Evolutionary conservation across 2,888 invertebrate species (phyloP).

Genomic region (Thalpophila matura): DNA sequence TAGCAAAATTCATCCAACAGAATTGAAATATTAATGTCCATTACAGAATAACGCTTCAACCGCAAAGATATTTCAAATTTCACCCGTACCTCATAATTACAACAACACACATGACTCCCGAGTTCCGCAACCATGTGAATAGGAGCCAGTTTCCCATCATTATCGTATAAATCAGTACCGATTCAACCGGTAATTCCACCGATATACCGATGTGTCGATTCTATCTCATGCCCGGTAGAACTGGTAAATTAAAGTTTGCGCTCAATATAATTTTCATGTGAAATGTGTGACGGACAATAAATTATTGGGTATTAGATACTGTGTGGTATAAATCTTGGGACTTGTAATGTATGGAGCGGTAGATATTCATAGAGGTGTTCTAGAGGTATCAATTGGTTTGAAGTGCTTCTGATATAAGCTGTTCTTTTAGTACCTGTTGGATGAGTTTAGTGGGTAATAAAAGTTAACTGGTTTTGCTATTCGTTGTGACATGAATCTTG

Average conservation of each 20-base stretch:
- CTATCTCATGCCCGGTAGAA: slow-evolving; percentile 64
- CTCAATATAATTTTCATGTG: slow-evolving; percentile 73
- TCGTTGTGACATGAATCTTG: not conserved
- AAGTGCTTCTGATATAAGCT: slow-evolving; percentile 39
- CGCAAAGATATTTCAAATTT: slow-evolving; percentile 63
- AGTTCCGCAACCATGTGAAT: slow-evolving; percentile 65
- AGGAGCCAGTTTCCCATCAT: slow-evolving; percentile 76
- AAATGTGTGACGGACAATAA: slow-evolving; percentile 73
- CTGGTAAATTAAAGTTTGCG: slow-evolving; percentile 69
- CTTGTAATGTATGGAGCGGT: slow-evolving; percentile 58
- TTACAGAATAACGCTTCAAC: slow-evolving; percentile 58
- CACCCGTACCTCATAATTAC: slow-evolving; percentile 63
- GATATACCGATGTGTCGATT: slow-evolving; percentile 70
- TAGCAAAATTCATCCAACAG: not conserved
- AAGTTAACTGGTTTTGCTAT: slow-evolving; percentile 37
- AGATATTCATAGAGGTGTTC: slow-evolving; percentile 53
- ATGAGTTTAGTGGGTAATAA: slow-evolving; percentile 39
- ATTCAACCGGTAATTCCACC: slow-evolving; percentile 72
- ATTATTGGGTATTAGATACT: slow-evolving; percentile 65
- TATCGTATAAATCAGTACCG: slow-evolving; percentile 86
- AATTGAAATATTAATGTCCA: not conserved
- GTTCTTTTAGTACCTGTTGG: slow-evolving; percentile 33
- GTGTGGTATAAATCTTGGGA: slow-evolving; percentile 61
- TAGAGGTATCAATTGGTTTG: slow-evolving; percentile 39
- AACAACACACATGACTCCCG: slow-evolving; percentile 68